phyloP scores from a whole-genome alignment of 2,888 invertebrate genomes.

The Standfussiana lucernea region DNA sequence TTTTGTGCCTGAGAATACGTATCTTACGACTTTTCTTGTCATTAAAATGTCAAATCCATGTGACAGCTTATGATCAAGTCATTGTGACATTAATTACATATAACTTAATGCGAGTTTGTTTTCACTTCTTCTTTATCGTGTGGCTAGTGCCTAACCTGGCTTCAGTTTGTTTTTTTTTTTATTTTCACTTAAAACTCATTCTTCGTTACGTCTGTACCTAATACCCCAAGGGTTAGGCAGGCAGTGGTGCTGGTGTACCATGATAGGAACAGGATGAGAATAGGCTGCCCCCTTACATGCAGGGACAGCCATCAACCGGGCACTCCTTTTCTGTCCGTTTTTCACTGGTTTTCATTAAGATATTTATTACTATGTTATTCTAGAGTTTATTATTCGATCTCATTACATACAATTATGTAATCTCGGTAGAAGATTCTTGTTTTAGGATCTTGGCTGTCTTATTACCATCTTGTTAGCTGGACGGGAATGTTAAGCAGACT shows the following conservation, averaged over 20 bases:
- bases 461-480: conserved; percentile 27
- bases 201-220: not conserved
- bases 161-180: too few species aligned
- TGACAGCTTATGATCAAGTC: not conserved
- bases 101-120: not conserved
- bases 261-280: not conserved
- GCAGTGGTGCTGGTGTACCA: not conserved
- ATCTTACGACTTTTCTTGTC: not conserved
- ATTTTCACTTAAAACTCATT: not conserved
- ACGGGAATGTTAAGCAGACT: conserved; percentile 27
- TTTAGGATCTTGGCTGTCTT: conserved; percentile 16
- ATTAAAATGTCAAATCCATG: not conserved
- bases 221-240: not conserved
- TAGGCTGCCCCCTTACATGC: not conserved
- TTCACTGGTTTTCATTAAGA: not conserved
- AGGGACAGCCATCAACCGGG: not conserved
- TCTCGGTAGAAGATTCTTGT: conserved; percentile 9
- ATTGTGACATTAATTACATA: not conserved
- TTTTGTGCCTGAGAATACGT: too few species aligned
- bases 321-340: not conserved
- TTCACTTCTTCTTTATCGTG: too few species aligned
- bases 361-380: conserved; percentile 3
- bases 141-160: too few species aligned
- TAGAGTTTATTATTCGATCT: conserved; percentile 18
- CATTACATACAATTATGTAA: conserved; percentile 31